phyloP scores from a whole-genome alignment of 2,797 vertebrate genomes.

The Distichodus sexfasciatus region DNA sequence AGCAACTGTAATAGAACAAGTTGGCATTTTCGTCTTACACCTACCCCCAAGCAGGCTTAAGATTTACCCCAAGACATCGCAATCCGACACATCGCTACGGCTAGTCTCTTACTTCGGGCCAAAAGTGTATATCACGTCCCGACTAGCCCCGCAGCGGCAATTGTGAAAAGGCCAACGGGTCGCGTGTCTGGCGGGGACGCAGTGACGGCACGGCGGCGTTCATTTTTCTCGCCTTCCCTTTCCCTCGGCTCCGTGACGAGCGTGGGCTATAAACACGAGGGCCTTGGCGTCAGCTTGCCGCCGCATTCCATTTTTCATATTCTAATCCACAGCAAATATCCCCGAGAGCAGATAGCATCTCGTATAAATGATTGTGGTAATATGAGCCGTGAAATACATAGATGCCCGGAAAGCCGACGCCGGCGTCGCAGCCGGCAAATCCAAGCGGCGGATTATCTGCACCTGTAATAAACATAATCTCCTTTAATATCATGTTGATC shows the following conservation, averaged over 20 bases:
- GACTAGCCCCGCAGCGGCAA: neutral
- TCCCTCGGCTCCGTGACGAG: neutral
- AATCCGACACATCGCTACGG: too few species aligned
- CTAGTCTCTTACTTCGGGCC: too few species aligned
- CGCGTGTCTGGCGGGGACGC: neutral
- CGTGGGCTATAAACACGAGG: constrained; percentile 3
- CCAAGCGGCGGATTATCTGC: constrained; percentile 27
- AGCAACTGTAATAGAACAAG: too few species aligned
- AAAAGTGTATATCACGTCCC: constrained; percentile 1
- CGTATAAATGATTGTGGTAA: constrained; percentile 31
- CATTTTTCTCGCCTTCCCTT: neutral
- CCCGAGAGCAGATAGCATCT: constrained; percentile 33
- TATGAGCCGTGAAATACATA: constrained; percentile 6
- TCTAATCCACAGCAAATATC: constrained; percentile 31
- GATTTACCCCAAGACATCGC: too few species aligned
- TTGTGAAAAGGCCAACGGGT: neutral
- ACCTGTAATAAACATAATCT: constrained; percentile 42
- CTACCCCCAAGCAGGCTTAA: too few species aligned
- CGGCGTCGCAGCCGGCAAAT: constrained; percentile 12
- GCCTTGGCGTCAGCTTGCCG: constrained; percentile 23
- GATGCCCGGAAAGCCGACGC: constrained; percentile 9
- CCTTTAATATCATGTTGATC: constrained; percentile 26
- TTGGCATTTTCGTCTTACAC: too few species aligned
- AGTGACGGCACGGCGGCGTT: constrained; percentile 6
- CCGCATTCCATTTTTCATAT: constrained; percentile 28